Percentiles rank a stretch among this genome's conserved stretches.
phyloP scores from a whole-genome alignment of 1,140 invertebrate genomes.

The Radopholus similis region DNA sequence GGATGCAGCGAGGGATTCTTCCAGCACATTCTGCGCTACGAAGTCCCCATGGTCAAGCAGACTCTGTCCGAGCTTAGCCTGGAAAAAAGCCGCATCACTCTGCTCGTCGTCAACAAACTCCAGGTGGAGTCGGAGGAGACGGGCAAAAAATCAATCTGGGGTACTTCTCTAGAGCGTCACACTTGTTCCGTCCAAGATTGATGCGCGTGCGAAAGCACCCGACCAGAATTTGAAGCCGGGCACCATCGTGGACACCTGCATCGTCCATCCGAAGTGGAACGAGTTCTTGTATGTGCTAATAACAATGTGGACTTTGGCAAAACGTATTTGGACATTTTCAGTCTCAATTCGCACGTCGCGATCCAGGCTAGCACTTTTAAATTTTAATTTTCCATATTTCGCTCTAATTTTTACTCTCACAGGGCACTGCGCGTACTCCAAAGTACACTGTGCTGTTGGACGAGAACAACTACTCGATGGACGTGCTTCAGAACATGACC shows the following conservation, averaged over 20 bases:
- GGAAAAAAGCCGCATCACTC: neutral
- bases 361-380: neutral
- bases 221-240: slow-evolving; percentile 18
- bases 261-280: slow-evolving; percentile 19
- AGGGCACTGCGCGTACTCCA: slow-evolving; percentile 16
- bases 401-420: neutral
- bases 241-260: slow-evolving; percentile 11
- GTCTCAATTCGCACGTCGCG: neutral
- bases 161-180: neutral
- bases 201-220: neutral
- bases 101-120: slow-evolving; percentile 18
- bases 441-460: slow-evolving; percentile 10
- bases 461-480: slow-evolving; percentile 13
- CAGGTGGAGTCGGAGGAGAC: neutral
- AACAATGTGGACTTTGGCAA: neutral
- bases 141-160: neutral
- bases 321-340: neutral
- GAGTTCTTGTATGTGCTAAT: slow-evolving; percentile 6
- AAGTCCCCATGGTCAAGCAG: slow-evolving; percentile 6
- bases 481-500: slow-evolving; percentile 4
- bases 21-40: slow-evolving; percentile 12
- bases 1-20: slow-evolving; percentile 13
- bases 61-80: neutral
- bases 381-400: neutral
- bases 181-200: neutral